A percentile compares a stretch with the other conserved stretches of the same genome.
Evolutionary conservation across 1,140 invertebrate species (phyloP).

Genomic region (Neodiprion lecontei): DNA sequence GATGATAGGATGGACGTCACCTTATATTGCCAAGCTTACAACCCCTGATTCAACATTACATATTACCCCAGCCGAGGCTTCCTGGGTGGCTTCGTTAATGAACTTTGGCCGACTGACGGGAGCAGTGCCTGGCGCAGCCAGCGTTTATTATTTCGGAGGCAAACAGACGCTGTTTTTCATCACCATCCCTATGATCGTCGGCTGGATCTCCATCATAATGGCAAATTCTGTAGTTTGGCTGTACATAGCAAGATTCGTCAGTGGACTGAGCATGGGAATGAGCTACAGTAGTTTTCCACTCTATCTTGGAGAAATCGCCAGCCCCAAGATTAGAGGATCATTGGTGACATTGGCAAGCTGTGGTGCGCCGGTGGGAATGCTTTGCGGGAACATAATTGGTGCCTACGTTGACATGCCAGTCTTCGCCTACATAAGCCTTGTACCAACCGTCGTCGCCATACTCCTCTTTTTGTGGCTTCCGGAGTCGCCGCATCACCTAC

Average conservation of each 20-base stretch:
- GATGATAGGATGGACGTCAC: conserved; percentile 65
- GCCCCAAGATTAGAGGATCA: conserved; percentile 70
- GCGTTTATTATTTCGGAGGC: conserved; percentile 65
- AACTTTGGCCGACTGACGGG: conserved; percentile 57
- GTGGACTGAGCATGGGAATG: conserved; percentile 70
- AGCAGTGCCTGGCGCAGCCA: conserved; percentile 45
- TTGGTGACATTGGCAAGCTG: conserved; percentile 66
- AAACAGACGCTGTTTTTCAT: conserved; percentile 70
- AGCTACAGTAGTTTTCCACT: conserved; percentile 70
- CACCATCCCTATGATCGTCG: conserved; percentile 66
- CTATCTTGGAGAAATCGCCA: conserved; percentile 71
- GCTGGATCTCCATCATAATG: conserved; percentile 69
- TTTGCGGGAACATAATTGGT: conserved; percentile 73
- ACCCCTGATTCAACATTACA: conserved; percentile 57
- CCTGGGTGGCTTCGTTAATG: conserved; percentile 70
- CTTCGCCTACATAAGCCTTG: conserved; percentile 65
- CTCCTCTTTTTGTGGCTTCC: conserved; percentile 71
- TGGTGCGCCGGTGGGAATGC: conserved; percentile 65
- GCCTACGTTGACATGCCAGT: conserved; percentile 65
- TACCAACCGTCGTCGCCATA: conserved; percentile 64
- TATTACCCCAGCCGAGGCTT: conserved; percentile 66
- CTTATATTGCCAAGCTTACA: conserved; percentile 63
- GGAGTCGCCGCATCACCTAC: conserved; percentile 75
- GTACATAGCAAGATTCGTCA: conserved; percentile 63
- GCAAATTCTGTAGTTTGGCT: conserved; percentile 60